Evolutionary conservation across 1,140 invertebrate species (phyloP).

Genomic region (Centruroides vittatus): DNA sequence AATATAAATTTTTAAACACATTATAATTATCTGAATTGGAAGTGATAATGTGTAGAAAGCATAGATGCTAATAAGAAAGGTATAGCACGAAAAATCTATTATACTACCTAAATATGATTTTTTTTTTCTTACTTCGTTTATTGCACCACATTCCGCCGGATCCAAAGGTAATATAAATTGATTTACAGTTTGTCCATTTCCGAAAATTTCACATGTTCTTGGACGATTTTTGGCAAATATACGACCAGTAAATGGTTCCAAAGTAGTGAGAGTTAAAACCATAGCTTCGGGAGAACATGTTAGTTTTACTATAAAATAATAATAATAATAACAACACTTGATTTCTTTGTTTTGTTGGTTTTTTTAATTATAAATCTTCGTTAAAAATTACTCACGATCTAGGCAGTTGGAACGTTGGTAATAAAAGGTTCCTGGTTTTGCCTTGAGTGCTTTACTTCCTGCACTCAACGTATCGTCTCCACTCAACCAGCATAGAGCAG

Average conservation of each 20-base stretch:
- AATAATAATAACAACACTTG: too few relatives aligned
- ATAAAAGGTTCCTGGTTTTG: slow-evolving; percentile 29
- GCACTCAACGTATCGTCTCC: slow-evolving; percentile 18
- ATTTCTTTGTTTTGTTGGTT: background rate
- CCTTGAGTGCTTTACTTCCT: slow-evolving; percentile 24
- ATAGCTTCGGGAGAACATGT: slow-evolving; percentile 33
- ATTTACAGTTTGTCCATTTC: slow-evolving; percentile 31
- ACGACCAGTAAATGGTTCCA: slow-evolving; percentile 34
- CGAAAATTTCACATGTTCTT: slow-evolving; percentile 29
- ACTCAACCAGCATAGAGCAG: slow-evolving; percentile 17
- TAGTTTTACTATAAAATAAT: slow-evolving; percentile 27
- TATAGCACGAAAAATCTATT: too few relatives aligned
- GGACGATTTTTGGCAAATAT: slow-evolving; percentile 19
- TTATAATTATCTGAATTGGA: too few relatives aligned
- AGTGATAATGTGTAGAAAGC: too few relatives aligned
- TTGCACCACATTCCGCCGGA: slow-evolving; percentile 9
- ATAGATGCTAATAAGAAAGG: too few relatives aligned
- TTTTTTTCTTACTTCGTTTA: slow-evolving; percentile 7
- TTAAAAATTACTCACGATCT: slow-evolving; percentile 30
- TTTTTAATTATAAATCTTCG: background rate
- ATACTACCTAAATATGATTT: too few relatives aligned
- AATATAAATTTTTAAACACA: too few relatives aligned
- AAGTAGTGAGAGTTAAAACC: slow-evolving; percentile 33
- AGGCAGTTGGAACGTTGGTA: slow-evolving; percentile 38
- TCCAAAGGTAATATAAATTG: slow-evolving; percentile 30